phyloP scores from a whole-genome alignment of 2,797 vertebrate genomes.

The Macropus fuliginosus region DNA sequence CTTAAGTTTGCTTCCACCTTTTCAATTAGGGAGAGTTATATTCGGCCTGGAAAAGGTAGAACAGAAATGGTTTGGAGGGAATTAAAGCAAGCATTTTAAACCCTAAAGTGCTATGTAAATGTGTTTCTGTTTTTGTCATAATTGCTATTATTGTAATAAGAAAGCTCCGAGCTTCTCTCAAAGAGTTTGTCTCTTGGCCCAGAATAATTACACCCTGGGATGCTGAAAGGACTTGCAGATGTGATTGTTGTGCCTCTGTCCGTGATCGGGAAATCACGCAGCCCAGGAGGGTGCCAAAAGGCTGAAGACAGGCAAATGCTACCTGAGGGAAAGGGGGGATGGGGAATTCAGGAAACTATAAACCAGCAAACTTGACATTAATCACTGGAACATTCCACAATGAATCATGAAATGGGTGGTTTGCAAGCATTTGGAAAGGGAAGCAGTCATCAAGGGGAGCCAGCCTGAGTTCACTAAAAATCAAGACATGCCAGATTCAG shows the following conservation, averaged over 20 bases:
- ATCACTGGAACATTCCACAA: background rate
- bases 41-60: background rate
- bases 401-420: slow-evolving; percentile 4
- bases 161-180: background rate
- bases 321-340: slow-evolving; percentile 1
- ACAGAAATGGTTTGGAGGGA: background rate
- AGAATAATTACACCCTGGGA: background rate
- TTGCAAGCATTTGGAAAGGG: background rate
- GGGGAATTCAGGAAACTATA: background rate
- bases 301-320: background rate
- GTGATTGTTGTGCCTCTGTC: background rate
- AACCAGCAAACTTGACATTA: background rate
- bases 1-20: background rate
- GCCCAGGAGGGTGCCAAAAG: background rate
- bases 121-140: background rate
- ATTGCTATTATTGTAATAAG: background rate
- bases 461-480: background rate
- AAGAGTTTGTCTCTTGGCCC: background rate
- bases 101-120: background rate
- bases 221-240: background rate
- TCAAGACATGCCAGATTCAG: background rate
- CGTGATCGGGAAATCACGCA: background rate
- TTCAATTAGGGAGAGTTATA: background rate
- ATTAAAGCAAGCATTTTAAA: background rate
- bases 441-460: background rate